Conservation (phyloP, 2,797 vertebrate species). For the Erpetoichthys calabaricus region DNA sequence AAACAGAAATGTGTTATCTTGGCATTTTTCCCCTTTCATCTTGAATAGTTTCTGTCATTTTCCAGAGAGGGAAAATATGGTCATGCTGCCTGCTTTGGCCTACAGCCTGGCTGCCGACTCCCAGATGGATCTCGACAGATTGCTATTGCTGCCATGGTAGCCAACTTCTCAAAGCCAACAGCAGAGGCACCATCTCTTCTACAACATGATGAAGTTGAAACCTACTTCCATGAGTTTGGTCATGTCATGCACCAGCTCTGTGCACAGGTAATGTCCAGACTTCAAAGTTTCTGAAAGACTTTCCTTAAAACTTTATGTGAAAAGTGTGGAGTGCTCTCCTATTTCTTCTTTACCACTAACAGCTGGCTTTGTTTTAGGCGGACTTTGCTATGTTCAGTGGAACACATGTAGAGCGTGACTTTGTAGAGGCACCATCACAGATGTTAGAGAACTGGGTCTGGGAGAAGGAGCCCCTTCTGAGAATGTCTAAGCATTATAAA, state of each 20-base stretch:
- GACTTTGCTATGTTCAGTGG: conserved; percentile 95
- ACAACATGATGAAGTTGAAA: conserved; percentile 95
- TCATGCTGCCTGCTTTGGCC: conserved; percentile 86
- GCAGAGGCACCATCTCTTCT: conserved; percentile 69
- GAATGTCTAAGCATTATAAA: conserved; percentile 85
- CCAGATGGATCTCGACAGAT: conserved; percentile 65
- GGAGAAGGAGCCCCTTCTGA: conserved; percentile 78
- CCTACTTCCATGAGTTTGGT: conserved; percentile 93
- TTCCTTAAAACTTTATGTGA: too few relatives aligned
- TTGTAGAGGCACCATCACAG: conserved; percentile 90
- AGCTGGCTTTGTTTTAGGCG: conserved; percentile 40
- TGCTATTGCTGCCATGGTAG: conserved; percentile 88
- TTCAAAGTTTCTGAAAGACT: too few relatives aligned
- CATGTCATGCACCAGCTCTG: conserved; percentile 98
- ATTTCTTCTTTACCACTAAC: too few relatives aligned
- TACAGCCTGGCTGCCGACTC: conserved; percentile 83
- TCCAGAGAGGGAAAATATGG: conserved; percentile 81
- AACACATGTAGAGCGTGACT: conserved; percentile 87
- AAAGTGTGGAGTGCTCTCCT: too few relatives aligned
- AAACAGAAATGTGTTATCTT: too few relatives aligned
- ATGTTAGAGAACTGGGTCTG: conserved; percentile 99
- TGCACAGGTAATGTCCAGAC: conserved; percentile 57
- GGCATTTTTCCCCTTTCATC: not conserved
- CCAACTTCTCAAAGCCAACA: conserved; percentile 90
- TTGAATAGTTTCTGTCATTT: not conserved